A percentile compares a stretch with the other conserved stretches of the same genome.
These are phyloP conservation scores for Drosophila mulleri DNA, from an alignment of 2,888 invertebrate species.

Conservation along the genomic window DNA sequence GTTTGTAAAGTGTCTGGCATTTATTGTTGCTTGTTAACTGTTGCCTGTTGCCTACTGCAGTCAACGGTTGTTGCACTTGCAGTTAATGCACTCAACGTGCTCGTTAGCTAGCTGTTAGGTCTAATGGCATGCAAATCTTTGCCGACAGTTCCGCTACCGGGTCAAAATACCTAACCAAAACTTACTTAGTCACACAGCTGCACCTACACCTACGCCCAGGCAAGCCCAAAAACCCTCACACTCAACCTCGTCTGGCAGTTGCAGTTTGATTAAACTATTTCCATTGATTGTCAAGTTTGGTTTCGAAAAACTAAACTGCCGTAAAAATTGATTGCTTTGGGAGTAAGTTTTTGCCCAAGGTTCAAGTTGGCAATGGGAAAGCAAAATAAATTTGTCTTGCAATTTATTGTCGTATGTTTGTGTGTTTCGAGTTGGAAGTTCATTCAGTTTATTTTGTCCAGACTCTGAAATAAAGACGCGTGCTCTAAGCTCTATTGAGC, in stretches of 20 bases:
- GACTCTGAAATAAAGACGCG: conserved; percentile 44
- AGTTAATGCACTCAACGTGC: conserved; percentile 58
- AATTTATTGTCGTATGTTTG: conserved; percentile 56
- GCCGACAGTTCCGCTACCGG: conserved; percentile 48
- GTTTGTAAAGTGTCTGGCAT: conserved; percentile 55
- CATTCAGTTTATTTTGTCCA: conserved; percentile 39
- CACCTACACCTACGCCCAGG: neutral
- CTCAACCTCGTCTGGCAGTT: conserved; percentile 26
- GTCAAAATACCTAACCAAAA: conserved; percentile 33
- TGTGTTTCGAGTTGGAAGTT: conserved; percentile 48
- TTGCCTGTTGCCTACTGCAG: neutral
- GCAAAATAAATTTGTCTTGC: conserved; percentile 57
- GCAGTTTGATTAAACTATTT: conserved; percentile 68
- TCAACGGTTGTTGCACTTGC: conserved; percentile 46
- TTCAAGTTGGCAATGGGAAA: conserved; percentile 45
- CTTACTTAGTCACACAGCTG: neutral
- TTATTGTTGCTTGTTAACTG: conserved; percentile 18
- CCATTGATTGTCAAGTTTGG: conserved; percentile 64
- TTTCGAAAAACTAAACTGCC: conserved; percentile 57
- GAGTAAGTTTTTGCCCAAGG: conserved; percentile 42
- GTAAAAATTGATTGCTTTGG: conserved; percentile 65
- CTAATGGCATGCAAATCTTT: conserved; percentile 52
- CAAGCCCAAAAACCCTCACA: neutral
- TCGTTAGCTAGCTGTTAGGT: conserved; percentile 51
- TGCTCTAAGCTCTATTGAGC: conserved; percentile 47